Evolutionary conservation across 2,113 vertebrate species (phyloP).

Genomic region (Leucoraja erinaceus): DNA sequence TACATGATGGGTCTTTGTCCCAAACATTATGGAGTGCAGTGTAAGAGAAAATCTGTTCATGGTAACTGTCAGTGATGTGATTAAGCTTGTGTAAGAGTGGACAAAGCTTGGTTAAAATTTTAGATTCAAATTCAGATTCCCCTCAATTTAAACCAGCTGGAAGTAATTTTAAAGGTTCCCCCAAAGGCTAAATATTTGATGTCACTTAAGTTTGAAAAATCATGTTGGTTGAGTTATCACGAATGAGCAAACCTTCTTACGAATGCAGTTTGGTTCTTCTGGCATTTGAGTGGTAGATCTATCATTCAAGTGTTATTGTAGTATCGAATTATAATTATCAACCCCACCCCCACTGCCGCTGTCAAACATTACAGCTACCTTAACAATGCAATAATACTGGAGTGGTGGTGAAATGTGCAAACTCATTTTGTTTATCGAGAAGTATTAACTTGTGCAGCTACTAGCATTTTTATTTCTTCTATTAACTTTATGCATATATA

Average conservation of each 20-base stretch:
- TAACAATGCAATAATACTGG: not conserved
- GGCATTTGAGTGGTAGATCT: not conserved
- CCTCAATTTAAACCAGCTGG: not conserved
- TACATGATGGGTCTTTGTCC: too few relatives aligned
- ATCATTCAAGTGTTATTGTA: not conserved
- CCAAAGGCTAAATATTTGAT: not conserved
- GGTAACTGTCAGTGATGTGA: not conserved
- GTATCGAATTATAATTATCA: not conserved
- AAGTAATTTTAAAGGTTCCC: not conserved
- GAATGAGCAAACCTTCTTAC: not conserved
- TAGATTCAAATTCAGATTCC: not conserved
- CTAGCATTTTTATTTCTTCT: not conserved
- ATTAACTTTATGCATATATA: not conserved
- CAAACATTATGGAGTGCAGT: too few relatives aligned
- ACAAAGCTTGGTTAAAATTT: not conserved
- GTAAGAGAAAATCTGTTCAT: not conserved
- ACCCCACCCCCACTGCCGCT: too few relatives aligned
- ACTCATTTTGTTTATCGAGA: not conserved
- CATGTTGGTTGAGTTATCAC: not conserved
- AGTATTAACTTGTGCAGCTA: not conserved
- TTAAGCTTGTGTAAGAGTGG: not conserved
- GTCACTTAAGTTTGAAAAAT: not conserved
- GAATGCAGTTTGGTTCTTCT: not conserved
- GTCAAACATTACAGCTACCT: too few relatives aligned
- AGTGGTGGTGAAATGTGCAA: not conserved